Percentiles rank a stretch among this genome's conserved stretches.
Evolutionary conservation across 2,113 vertebrate species (phyloP).

Genomic region (Neodon shergylaensis): DNA sequence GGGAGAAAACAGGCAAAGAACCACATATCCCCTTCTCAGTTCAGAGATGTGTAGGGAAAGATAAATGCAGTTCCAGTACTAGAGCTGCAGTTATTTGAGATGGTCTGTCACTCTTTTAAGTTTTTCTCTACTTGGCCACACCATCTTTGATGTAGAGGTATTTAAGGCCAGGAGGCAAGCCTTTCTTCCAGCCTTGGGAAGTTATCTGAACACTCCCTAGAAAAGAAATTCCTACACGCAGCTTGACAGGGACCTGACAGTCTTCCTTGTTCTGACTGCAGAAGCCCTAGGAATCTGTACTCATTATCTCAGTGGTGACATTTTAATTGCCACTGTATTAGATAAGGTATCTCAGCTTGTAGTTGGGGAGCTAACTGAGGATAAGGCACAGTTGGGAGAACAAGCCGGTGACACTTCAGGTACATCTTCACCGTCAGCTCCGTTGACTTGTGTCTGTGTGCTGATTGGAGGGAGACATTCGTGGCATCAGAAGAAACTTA

Average conservation of each 20-base stretch:
- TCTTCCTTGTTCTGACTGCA: constrained; percentile 33
- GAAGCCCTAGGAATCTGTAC: constrained; percentile 61
- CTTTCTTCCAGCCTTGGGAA: constrained; percentile 22
- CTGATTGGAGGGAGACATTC: not conserved
- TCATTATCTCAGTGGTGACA: constrained; percentile 54
- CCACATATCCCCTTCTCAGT: not conserved
- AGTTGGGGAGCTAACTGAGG: constrained; percentile 48
- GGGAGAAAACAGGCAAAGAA: constrained; percentile 1
- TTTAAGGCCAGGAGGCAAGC: not conserved
- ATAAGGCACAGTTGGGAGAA: not conserved
- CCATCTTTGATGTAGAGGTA: not conserved
- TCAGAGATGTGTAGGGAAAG: constrained; percentile 40
- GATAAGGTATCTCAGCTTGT: constrained; percentile 67
- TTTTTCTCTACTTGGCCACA: not conserved
- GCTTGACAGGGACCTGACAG: not conserved
- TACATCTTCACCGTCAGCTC: not conserved
- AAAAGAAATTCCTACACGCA: not conserved
- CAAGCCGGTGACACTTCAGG: not conserved
- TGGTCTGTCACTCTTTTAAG: not conserved
- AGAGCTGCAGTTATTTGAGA: not conserved
- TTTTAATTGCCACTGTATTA: constrained; percentile 65
- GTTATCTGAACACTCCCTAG: not conserved
- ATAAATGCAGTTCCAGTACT: not conserved
- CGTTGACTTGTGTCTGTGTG: not conserved
- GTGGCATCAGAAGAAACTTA: not conserved